Percentiles rank a stretch among this genome's conserved stretches.
These are phyloP conservation scores for Melanocharis versteri DNA, from an alignment of 2,113 vertebrate genomes.

Conservation along the genomic window DNA sequence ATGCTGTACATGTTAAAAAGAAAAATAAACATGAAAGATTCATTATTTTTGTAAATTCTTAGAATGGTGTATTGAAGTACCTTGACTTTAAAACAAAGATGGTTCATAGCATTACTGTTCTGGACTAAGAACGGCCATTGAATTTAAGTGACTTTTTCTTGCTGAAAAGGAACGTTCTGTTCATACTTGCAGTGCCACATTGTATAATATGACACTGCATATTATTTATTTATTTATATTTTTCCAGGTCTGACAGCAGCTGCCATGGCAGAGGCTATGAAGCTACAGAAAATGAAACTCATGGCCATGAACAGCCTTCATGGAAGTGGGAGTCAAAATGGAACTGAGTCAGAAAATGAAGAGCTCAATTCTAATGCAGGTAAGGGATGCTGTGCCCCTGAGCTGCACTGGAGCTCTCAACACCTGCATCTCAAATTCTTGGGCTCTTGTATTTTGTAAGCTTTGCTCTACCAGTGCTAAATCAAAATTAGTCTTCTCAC, in stretches of 20 bases:
- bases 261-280: slow-evolving; percentile 90
- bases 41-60: background rate
- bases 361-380: slow-evolving; percentile 85
- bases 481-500: background rate
- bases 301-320: slow-evolving; percentile 88
- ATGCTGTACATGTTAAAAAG: background rate
- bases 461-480: background rate
- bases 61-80: background rate
- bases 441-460: background rate
- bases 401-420: background rate
- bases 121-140: background rate
- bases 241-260: slow-evolving; percentile 85
- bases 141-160: background rate
- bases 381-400: background rate
- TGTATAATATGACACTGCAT: background rate
- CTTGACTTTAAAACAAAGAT: background rate
- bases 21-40: background rate
- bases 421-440: background rate
- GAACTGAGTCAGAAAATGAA: slow-evolving; percentile 83
- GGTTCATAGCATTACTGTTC: background rate
- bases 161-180: background rate
- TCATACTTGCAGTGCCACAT: background rate
- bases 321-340: slow-evolving; percentile 80
- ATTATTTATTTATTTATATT: background rate
- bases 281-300: slow-evolving; percentile 90